These are phyloP conservation scores for Sebastes trivittatus DNA, from an alignment of 2,797 vertebrate species.

Conservation along the genomic window DNA sequence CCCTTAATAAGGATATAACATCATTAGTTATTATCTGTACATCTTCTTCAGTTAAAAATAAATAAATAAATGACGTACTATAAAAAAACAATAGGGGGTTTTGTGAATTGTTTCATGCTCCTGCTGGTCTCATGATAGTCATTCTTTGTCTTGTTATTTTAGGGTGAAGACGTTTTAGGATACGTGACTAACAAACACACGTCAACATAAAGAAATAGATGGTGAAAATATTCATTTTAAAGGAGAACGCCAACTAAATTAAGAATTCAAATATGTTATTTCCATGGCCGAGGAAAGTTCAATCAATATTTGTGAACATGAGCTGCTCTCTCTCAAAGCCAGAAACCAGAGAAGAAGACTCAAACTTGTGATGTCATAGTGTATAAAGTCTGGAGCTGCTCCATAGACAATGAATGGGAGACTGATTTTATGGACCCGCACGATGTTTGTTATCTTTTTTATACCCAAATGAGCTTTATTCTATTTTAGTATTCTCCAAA, in stretches of 20 bases:
- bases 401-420: too few relatives aligned
- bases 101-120: background rate
- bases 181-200: conserved; percentile 29
- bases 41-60: background rate
- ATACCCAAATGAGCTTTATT: too few relatives aligned
- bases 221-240: background rate
- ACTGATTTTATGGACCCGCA: too few relatives aligned
- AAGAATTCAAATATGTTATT: background rate
- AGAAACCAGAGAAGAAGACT: too few relatives aligned
- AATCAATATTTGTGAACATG: background rate
- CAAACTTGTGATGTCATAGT: accelerated
- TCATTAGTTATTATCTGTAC: background rate
- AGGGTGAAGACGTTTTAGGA: conserved; percentile 18
- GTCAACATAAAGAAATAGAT: background rate
- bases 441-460: too few relatives aligned
- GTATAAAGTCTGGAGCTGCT: too few relatives aligned
- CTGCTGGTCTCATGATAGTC: conserved; percentile 46
- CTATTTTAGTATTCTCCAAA: too few relatives aligned
- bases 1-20: background rate
- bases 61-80: background rate
- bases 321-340: background rate
- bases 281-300: background rate
- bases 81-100: background rate
- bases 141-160: conserved; percentile 44
- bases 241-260: background rate